Conservation (phyloP, 2,113 vertebrate genomes). For the Verasper variegatus region DNA sequence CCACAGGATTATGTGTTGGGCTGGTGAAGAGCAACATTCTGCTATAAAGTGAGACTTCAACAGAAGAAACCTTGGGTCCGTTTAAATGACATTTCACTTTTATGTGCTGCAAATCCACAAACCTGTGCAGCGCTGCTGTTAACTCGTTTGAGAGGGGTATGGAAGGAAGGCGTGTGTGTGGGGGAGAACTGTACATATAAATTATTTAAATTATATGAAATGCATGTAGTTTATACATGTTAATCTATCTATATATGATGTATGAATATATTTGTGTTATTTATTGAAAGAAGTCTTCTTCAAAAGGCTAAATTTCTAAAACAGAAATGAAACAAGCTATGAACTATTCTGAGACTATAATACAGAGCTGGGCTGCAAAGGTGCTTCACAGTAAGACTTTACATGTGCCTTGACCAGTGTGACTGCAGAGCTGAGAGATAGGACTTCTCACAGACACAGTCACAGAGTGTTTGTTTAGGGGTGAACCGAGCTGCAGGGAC, state of each 20-base stretch:
- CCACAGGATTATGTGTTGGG: conserved; percentile 29
- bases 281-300: conserved; percentile 90
- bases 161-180: conserved; percentile 23
- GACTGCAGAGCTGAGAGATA: conserved; percentile 41
- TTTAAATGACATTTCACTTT: conserved; percentile 58
- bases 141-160: conserved; percentile 28
- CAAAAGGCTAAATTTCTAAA: conserved; percentile 60
- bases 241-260: conserved; percentile 85
- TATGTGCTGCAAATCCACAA: conserved; percentile 50
- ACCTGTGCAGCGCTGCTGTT: conserved; percentile 24
- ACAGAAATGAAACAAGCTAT: conserved; percentile 76
- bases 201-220: conserved; percentile 99
- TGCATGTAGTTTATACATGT: conserved; percentile 99
- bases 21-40: conserved; percentile 8
- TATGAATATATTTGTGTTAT: conserved; percentile 93
- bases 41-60: conserved; percentile 35
- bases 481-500: conserved; percentile 10
- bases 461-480: conserved; percentile 14
- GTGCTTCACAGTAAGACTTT: conserved; percentile 70
- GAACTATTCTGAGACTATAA: conserved; percentile 62
- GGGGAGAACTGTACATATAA: conserved; percentile 88
- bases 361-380: conserved; percentile 81
- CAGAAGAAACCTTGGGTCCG: conserved; percentile 55
- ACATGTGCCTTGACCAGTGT: conserved; percentile 74
- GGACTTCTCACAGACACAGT: conserved; percentile 27